Conservation (phyloP, 2,113 vertebrate genomes). For the Daphoenositta chrysoptera region DNA sequence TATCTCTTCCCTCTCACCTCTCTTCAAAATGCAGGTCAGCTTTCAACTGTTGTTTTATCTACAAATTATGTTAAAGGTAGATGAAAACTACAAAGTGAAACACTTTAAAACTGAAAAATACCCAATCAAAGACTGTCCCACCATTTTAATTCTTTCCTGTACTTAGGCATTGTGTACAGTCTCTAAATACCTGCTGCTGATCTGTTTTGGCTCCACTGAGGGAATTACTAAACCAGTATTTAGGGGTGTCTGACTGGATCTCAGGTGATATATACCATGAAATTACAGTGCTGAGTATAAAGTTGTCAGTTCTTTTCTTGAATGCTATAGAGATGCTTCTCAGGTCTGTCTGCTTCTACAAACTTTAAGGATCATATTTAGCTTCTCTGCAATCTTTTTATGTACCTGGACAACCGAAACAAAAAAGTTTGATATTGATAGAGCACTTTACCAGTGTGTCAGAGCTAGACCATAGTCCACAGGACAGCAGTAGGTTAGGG, state of each 20-base stretch:
- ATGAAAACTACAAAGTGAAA: neutral
- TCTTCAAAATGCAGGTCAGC: neutral
- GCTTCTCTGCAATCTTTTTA: neutral
- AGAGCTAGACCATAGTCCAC: neutral
- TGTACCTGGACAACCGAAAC: rapidly evolving
- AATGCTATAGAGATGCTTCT: neutral
- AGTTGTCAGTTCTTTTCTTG: neutral
- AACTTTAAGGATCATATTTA: neutral
- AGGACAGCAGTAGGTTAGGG: neutral
- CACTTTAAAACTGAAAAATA: neutral
- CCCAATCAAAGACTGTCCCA: neutral
- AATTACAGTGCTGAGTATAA: neutral
- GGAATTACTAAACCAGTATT: neutral
- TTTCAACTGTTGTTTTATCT: neutral
- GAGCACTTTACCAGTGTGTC: neutral
- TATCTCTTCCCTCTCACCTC: neutral
- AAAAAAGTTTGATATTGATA: neutral
- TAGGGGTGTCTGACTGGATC: neutral
- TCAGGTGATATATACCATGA: neutral
- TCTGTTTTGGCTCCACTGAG: neutral
- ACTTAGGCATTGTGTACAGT: neutral
- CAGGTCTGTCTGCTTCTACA: neutral
- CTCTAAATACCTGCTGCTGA: neutral
- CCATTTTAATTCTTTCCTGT: neutral
- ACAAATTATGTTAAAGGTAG: neutral